Evolutionary conservation across 1,140 invertebrate genomes (phyloP), one percentile per base, ranked within the genome.

Genomic region (Drosophila ironensis): DNA sequence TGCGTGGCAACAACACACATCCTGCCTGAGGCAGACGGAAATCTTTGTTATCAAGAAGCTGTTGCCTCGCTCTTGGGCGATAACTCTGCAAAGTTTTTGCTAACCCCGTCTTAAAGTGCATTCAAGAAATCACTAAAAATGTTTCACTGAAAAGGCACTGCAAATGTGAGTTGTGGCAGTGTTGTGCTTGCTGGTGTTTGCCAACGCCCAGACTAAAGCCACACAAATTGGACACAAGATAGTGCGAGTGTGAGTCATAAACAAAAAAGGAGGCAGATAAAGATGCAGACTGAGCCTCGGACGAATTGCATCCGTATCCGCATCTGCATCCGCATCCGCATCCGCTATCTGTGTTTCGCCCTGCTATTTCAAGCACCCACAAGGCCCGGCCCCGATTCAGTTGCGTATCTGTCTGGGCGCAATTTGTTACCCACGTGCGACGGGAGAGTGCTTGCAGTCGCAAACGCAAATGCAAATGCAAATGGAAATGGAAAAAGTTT

Each of bases 401-500:
- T 57, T 30, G 45, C 47, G 50, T 52, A 69, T 51, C 57, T 25
- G 52, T 16, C 53, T 37, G 48, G 53, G 28, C 12, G 71, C 48
- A 51, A 67, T 48, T 69, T 54, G 70, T 57, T 40, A 12, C 24
- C 41, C 24, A 63, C 30, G 56, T 47, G 30, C 27, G 14, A n/a
- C n/a, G n/a, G n/a, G n/a, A n/a, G 35, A 16, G 54, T 16, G 30
- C 33, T 30, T 40, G 54, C 50, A n/a, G 12, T 54, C 1, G 17
- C 22, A 14, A 11, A 27, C 9, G 25, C 5, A 6, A 27, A 9
- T 54, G 48, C 12, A 40, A 60, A 44, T 57, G 56, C 7, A 42
- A 41, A 33, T 57, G 56, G 40, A 60, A 60, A 42, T 42, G 56
- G 56, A 37, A 60, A 60, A 60, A 60, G 51, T 60, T 60, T 42